These are phyloP conservation scores for Baryphthengus martii DNA, from an alignment of 2,113 vertebrate species.

Conservation along the genomic window DNA sequence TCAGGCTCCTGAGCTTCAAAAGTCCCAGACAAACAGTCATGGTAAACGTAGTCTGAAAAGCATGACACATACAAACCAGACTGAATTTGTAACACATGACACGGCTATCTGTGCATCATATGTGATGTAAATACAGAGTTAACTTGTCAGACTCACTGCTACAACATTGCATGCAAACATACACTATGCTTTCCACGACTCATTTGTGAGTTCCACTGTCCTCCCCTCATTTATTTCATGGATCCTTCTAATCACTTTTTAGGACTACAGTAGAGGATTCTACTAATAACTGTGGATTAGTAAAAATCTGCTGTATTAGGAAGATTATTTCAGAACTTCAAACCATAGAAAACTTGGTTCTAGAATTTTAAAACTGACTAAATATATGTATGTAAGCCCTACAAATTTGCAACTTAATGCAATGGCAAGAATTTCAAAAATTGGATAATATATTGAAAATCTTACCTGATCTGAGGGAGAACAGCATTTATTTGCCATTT, in stretches of 20 bases:
- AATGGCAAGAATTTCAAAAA: background rate
- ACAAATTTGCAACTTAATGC: background rate
- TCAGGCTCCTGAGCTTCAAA: background rate
- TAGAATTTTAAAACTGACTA: background rate
- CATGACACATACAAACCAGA: background rate
- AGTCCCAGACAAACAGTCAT: background rate
- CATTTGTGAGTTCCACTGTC: background rate
- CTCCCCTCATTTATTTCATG: background rate
- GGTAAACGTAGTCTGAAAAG: background rate
- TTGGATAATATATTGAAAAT: background rate
- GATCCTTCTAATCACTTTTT: background rate
- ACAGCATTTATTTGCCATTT: slow-evolving; percentile 85
- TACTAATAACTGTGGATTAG: background rate
- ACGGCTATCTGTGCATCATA: background rate
- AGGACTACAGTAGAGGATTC: background rate
- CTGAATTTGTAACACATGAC: background rate
- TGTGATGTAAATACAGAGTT: background rate
- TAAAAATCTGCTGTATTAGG: background rate
- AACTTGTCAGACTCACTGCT: background rate
- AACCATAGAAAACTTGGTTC: background rate
- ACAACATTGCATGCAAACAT: background rate
- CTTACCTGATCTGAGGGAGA: slow-evolving; percentile 88
- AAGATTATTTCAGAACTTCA: background rate
- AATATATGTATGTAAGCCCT: background rate
- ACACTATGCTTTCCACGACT: background rate